These are phyloP conservation scores for Microctonus brassicae DNA, from an alignment of 2,888 invertebrate genomes.

Conservation along the genomic window DNA sequence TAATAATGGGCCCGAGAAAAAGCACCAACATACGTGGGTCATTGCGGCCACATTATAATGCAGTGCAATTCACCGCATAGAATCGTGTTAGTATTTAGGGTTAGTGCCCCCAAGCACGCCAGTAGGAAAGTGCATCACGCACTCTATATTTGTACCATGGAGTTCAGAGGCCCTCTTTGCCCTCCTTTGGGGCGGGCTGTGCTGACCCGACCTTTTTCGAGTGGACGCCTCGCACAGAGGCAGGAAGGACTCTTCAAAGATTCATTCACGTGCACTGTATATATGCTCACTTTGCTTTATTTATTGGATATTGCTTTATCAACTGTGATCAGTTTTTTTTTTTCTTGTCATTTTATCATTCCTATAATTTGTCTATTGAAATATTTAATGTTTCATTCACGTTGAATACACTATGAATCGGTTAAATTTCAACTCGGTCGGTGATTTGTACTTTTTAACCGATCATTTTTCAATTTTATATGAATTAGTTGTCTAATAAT, in stretches of 20 bases:
- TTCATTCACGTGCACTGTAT: slow-evolving; percentile 23
- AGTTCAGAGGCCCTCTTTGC: slow-evolving; percentile 30
- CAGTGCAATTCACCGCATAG: slow-evolving; percentile 56
- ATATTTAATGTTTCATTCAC: too few relatives aligned
- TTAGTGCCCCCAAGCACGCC: slow-evolving; percentile 61
- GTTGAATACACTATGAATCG: too few relatives aligned
- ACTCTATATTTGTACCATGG: slow-evolving; percentile 44
- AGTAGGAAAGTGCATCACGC: slow-evolving; percentile 59
- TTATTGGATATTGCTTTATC: too few relatives aligned
- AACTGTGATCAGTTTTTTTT: too few relatives aligned
- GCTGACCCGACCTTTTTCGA: slow-evolving; percentile 42
- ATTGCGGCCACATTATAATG: slow-evolving; percentile 50
- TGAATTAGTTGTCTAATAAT: too few relatives aligned
- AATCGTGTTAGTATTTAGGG: slow-evolving; percentile 64
- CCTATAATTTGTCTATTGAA: too few relatives aligned
- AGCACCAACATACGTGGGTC: slow-evolving; percentile 22
- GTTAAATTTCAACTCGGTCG: too few relatives aligned
- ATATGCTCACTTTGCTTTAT: not conserved
- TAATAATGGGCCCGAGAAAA: slow-evolving; percentile 49
- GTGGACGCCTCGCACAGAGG: not conserved
- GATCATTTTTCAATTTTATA: too few relatives aligned
- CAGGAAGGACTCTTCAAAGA: slow-evolving; percentile 26
- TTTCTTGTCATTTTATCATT: too few relatives aligned
- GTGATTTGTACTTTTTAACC: too few relatives aligned
- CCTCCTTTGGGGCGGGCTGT: slow-evolving; percentile 35